These are phyloP conservation scores for Parnassius smintheus DNA, from an alignment of 2,888 invertebrate genomes.

Conservation along the genomic window DNA sequence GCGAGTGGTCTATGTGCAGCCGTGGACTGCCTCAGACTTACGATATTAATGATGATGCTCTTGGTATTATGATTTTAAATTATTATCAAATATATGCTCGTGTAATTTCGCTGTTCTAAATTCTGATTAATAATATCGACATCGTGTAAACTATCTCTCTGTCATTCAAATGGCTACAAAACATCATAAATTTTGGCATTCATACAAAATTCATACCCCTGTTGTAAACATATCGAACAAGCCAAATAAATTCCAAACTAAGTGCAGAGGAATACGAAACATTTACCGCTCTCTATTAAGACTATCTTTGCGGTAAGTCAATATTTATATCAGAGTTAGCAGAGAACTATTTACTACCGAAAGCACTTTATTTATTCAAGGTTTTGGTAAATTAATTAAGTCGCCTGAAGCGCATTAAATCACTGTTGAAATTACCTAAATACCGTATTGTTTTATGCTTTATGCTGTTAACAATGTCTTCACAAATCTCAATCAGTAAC, in stretches of 20 bases:
- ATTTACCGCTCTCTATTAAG: slow-evolving; percentile 18
- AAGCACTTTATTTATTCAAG: slow-evolving; percentile 21
- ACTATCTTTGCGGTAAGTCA: slow-evolving; percentile 23
- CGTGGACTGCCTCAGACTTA: too few relatives aligned
- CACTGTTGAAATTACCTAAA: slow-evolving; percentile 30
- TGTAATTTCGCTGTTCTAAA: too few relatives aligned
- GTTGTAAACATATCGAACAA: too few relatives aligned
- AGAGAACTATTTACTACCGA: slow-evolving; percentile 19
- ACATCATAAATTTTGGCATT: too few relatives aligned
- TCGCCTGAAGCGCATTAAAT: slow-evolving; percentile 20
- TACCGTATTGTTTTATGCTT: slow-evolving; percentile 33
- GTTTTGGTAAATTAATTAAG: slow-evolving; percentile 21
- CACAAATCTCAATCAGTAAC: slow-evolving; percentile 43
- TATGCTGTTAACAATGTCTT: slow-evolving; percentile 34
- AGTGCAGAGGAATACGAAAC: slow-evolving; percentile 9
- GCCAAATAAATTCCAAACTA: slow-evolving; percentile 4
- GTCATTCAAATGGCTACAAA: too few relatives aligned
- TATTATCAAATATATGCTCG: too few relatives aligned
- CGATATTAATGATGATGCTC: too few relatives aligned
- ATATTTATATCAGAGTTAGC: slow-evolving; percentile 23
- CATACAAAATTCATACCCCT: too few relatives aligned
- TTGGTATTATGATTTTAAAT: too few relatives aligned
- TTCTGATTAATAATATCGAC: too few relatives aligned
- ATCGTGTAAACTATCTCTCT: too few relatives aligned
- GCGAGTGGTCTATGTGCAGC: too few relatives aligned